Evolutionary conservation across 2,113 vertebrate genomes (phyloP).

Genomic region (Pao palembangensis): DNA sequence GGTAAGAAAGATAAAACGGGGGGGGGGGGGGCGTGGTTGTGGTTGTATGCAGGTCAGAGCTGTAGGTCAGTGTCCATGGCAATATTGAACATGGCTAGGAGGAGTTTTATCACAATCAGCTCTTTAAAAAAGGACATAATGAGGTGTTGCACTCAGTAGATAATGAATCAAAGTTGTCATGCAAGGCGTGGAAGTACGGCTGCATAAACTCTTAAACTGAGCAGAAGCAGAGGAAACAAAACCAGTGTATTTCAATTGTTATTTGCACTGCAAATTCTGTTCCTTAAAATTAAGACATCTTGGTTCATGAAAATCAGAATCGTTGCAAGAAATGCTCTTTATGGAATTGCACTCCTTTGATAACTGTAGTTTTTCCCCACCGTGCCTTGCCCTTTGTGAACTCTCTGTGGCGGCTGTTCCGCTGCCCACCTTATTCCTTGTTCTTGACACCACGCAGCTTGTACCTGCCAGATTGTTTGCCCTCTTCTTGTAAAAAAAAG

Average conservation of each 20-base stretch:
- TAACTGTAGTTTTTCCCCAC: no score
- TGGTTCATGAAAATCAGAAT: no score
- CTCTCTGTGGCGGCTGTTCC: not conserved
- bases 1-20: slow-evolving; percentile 36
- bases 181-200: not conserved
- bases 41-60: slow-evolving; percentile 18
- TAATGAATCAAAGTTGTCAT: no score
- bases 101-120: slow-evolving; percentile 2
- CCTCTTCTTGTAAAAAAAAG: not conserved
- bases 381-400: not conserved
- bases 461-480: slow-evolving; percentile 8
- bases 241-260: no score
- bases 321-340: no score
- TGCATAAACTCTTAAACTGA: no score
- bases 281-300: no score
- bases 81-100: slow-evolving; percentile 21
- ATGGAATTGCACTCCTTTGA: no score
- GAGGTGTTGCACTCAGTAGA: not conserved
- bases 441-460: not conserved
- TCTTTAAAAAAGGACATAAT: not conserved
- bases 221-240: not conserved
- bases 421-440: slow-evolving; percentile 8
- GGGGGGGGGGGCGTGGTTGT: slow-evolving; percentile 50
- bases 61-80: slow-evolving; percentile 18
- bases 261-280: no score